Percentiles rank a stretch among this genome's conserved stretches.
Evolutionary conservation across 2,888 invertebrate species (phyloP).

Genomic region (Leucophenga maculata): DNA sequence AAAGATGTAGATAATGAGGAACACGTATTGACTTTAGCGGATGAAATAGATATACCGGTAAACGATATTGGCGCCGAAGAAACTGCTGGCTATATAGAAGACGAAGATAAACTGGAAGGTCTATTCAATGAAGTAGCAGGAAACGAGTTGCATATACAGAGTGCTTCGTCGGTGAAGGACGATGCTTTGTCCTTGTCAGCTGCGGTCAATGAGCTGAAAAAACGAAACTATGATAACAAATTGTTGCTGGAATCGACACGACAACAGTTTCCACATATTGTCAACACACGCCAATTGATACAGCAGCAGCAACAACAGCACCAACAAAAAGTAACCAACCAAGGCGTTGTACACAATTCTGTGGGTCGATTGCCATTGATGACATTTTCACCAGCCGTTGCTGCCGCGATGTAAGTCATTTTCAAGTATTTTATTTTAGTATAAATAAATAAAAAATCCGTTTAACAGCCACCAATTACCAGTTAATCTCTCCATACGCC

Average conservation of each 20-base stretch:
- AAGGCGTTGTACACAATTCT: slow-evolving; percentile 36
- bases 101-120: slow-evolving; percentile 53
- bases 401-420: slow-evolving; percentile 48
- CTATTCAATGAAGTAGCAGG: slow-evolving; percentile 34
- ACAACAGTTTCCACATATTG: slow-evolving; percentile 55
- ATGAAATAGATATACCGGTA: slow-evolving; percentile 29
- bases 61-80: slow-evolving; percentile 59
- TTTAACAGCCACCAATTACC: slow-evolving; percentile 62
- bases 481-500: slow-evolving; percentile 68
- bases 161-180: neutral
- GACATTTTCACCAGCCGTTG: slow-evolving; percentile 55
- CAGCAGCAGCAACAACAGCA: slow-evolving; percentile 51
- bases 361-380: slow-evolving; percentile 53
- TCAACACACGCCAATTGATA: slow-evolving; percentile 57
- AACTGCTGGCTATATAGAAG: slow-evolving; percentile 57
- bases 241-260: neutral
- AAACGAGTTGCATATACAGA: neutral
- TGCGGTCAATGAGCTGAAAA: slow-evolving; percentile 46
- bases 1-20: slow-evolving; percentile 33
- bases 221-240: neutral
- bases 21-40: slow-evolving; percentile 27
- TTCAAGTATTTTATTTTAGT: neutral
- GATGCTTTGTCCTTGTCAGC: neutral
- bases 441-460: neutral
- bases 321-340: slow-evolving; percentile 42